Evolutionary conservation across 2,113 vertebrate species (phyloP), one percentile per base, ranked within the genome.

Genomic region (Suncus etruscus): DNA sequence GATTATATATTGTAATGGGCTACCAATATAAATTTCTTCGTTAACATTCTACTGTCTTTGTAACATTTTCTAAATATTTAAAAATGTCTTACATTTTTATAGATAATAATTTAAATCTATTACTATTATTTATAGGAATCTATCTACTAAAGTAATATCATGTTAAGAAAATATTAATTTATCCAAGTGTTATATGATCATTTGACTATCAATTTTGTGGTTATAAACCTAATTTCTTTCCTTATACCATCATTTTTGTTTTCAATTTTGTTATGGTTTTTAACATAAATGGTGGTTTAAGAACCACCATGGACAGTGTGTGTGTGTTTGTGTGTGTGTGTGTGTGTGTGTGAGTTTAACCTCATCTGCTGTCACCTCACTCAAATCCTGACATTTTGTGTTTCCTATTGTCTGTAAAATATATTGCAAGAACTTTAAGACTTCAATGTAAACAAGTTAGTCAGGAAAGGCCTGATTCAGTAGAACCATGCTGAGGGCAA

Each of bases 41-140:
- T 9, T 16, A 12, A 20, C n/a, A 31, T 32, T 11, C 32, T n/a
- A 11, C 1, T 75, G 7, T 45, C 31, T 92, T 45, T 92, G 3
- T 76, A 48, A 69, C 6, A 81, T 87, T 87, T 61, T 91, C 14
- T 81, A 47, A 39, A 86, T 85, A 24, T 83, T 20, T 39, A n/a
- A 50, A 87, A 82, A 61, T 85, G 1, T 47, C 22, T 73, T 88
- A 79, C 73, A 74, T 76, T 66, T 14, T 86, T 86, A 72, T 31
- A 63, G 20, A 61, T 14, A 58, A 82, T 29, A 74, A 6, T 6
- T 3, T 51, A 25, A 83, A 47, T 25, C 0, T 6, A 8, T 66
- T 27, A 24, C 51, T 8, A 8, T 72, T 27, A 24, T 61, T 58
- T 75, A 61, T 69, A 1, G 11, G 6, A 78, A 85, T 39, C 8